Conservation (phyloP, 2,888 invertebrate genomes). For the Cephus sareptanus region DNA sequence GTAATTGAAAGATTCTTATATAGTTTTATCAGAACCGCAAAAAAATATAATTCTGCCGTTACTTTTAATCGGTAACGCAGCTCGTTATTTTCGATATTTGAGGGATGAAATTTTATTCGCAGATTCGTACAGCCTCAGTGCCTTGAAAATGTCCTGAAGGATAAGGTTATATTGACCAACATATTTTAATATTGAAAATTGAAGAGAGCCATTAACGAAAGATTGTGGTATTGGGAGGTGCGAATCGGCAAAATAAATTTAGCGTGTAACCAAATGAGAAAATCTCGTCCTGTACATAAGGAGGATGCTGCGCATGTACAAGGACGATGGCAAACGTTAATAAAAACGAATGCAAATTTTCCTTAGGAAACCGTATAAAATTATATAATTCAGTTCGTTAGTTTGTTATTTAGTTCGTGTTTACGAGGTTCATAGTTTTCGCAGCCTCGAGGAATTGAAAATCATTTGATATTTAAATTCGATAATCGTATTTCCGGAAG, state of each 20-base stretch:
- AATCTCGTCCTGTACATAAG: background rate
- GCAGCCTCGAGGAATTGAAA: conserved; percentile 39
- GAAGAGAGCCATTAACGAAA: background rate
- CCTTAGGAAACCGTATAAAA: conserved; percentile 21
- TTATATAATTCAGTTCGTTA: conserved; percentile 61
- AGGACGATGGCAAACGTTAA: background rate
- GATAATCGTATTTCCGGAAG: conserved; percentile 47
- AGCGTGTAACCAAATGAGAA: background rate
- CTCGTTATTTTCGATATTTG: background rate
- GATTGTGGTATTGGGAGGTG: background rate
- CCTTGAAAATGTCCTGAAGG: background rate
- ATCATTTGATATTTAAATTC: conserved; percentile 62
- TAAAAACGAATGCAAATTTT: background rate
- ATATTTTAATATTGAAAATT: background rate
- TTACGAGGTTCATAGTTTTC: conserved; percentile 38
- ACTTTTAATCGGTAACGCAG: background rate
- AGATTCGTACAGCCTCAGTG: background rate
- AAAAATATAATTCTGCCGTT: background rate
- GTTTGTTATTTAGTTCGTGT: conserved; percentile 58
- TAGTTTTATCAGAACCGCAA: background rate
- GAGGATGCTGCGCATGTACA: background rate
- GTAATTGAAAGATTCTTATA: background rate
- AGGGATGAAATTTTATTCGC: background rate
- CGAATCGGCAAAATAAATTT: background rate
- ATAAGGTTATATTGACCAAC: background rate